Evolutionary conservation across 2,797 vertebrate genomes (phyloP).

Genomic region (Pangasius larnaudii): DNA sequence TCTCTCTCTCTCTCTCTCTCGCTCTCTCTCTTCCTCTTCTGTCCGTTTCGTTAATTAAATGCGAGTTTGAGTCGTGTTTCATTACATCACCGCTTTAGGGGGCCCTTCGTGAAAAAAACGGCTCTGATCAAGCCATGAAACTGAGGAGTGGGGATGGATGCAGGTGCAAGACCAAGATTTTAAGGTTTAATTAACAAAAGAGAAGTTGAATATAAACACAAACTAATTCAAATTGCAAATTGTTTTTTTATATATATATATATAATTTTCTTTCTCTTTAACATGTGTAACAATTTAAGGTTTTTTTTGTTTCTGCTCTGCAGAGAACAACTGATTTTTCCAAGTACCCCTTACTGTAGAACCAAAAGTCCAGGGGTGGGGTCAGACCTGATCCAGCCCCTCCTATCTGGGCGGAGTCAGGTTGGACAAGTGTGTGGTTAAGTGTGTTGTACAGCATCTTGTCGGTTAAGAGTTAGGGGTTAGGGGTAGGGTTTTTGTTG

Average conservation of each 20-base stretch:
- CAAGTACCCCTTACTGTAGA: not conserved
- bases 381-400: not conserved
- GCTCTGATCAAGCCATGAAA: not conserved
- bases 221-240: not conserved
- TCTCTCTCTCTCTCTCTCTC: not conserved
- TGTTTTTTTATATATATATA: not conserved
- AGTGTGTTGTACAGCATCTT: not conserved
- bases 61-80: slow-evolving; percentile 43
- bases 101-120: not conserved
- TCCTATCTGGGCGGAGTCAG: not conserved
- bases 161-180: not conserved
- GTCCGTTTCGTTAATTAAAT: slow-evolving; percentile 29
- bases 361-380: not conserved
- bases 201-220: not conserved
- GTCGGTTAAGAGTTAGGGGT: not conserved
- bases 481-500: not conserved
- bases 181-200: not conserved
- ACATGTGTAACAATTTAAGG: not conserved
- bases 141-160: not conserved
- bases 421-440: not conserved
- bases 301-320: not conserved
- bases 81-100: slow-evolving; percentile 10
- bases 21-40: not conserved
- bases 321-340: not conserved
- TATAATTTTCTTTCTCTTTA: not conserved